A percentile compares a stretch with the other conserved stretches of the same genome.
Conservation (phyloP, 1,140 invertebrate genomes). For the Amyelois transitella region DNA sequence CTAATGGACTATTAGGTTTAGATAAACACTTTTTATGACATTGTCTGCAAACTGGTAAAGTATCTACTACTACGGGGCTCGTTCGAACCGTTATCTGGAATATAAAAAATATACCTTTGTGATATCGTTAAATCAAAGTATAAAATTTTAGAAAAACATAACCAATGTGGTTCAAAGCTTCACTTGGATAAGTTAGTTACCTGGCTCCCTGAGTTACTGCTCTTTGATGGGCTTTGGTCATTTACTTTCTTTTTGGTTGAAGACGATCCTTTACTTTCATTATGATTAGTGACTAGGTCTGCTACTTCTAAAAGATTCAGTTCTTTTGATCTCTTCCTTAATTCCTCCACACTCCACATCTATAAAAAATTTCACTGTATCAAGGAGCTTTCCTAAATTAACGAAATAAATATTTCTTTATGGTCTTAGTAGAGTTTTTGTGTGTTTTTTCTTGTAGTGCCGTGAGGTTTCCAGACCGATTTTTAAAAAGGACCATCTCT, state of each 20-base stretch:
- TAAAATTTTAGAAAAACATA: too few relatives aligned
- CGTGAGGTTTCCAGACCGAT: too few relatives aligned
- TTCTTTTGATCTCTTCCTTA: slow-evolving; percentile 79
- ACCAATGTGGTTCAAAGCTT: too few relatives aligned
- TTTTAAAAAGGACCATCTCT: too few relatives aligned
- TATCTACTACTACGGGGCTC: slow-evolving; percentile 78
- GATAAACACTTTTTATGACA: slow-evolving; percentile 83
- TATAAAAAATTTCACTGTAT: too few relatives aligned
- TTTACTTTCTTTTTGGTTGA: slow-evolving; percentile 71
- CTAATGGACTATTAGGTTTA: slow-evolving; percentile 69
- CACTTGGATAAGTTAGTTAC: too few relatives aligned
- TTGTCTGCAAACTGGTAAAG: slow-evolving; percentile 80
- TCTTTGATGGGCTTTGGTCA: slow-evolving; percentile 79
- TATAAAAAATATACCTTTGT: background rate
- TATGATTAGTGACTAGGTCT: slow-evolving; percentile 43
- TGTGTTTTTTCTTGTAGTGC: too few relatives aligned
- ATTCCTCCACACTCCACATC: slow-evolving; percentile 82
- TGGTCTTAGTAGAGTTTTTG: too few relatives aligned
- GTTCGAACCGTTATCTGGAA: slow-evolving; percentile 81
- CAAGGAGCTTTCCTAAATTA: too few relatives aligned
- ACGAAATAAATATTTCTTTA: too few relatives aligned
- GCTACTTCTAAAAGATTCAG: slow-evolving; percentile 76
- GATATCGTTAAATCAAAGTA: too few relatives aligned
- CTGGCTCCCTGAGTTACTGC: slow-evolving; percentile 83
- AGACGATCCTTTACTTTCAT: slow-evolving; percentile 36